Conservation (phyloP, 35 echinoderm and acorn worm species). For the Apostichopus californicus region DNA sequence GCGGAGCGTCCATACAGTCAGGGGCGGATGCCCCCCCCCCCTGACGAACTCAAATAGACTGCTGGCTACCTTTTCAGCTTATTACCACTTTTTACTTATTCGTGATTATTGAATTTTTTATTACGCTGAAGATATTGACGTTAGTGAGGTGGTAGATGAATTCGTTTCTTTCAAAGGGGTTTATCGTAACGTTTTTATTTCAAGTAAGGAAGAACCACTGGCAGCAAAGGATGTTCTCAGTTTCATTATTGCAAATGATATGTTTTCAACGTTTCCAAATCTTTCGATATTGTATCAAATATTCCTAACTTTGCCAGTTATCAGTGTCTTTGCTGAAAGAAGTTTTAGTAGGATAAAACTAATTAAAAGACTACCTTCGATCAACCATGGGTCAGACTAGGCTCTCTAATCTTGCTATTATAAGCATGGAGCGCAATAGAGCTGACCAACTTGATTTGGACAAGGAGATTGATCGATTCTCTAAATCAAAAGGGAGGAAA, state of each 20-base stretch:
- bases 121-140: not conserved
- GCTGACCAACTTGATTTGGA: not conserved
- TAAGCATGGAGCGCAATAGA: not conserved
- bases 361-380: too few species aligned
- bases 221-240: not conserved
- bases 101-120: too few species aligned
- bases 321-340: conserved; percentile 9
- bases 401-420: not conserved
- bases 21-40: too few species aligned
- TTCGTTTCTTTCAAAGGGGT: not conserved
- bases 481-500: too few species aligned
- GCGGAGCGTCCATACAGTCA: too few species aligned
- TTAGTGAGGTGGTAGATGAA: conserved; percentile 1
- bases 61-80: too few species aligned
- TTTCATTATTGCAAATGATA: too few species aligned
- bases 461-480: too few species aligned
- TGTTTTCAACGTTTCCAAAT: not conserved
- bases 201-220: not conserved
- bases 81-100: too few species aligned
- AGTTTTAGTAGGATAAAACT: conserved; percentile 2
- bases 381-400: not conserved
- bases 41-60: too few species aligned
- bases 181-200: not conserved
- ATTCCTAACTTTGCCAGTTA: not conserved
- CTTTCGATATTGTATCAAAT: not conserved